phyloP scores from a whole-genome alignment of 2,888 invertebrate genomes.

The Heliconius hortense region DNA sequence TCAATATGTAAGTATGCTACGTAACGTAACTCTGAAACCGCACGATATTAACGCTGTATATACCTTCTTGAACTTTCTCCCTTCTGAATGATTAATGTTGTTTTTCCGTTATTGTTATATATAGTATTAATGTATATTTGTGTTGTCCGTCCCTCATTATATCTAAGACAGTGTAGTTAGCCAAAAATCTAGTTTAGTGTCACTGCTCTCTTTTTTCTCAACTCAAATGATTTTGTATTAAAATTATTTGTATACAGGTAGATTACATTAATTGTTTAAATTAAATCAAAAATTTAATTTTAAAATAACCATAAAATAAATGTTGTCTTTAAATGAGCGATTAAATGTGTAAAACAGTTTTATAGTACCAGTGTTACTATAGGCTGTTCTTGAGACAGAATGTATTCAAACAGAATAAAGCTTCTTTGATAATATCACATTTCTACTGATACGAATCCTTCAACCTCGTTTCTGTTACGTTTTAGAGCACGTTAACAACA shows the following conservation, averaged over 20 bases:
- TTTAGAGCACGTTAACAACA: too few species aligned
- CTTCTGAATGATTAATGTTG: constrained; percentile 15
- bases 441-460: too few species aligned
- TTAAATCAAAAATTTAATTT: too few species aligned
- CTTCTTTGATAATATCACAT: too few species aligned
- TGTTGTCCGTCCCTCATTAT: constrained; percentile 8
- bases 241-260: neutral
- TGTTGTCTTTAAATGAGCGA: too few species aligned
- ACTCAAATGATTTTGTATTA: neutral
- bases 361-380: neutral
- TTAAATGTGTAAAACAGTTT: neutral
- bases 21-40: constrained; percentile 9
- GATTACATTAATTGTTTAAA: neutral
- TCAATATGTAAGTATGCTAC: constrained; percentile 12
- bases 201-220: neutral
- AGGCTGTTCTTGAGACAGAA: too few species aligned
- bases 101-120: neutral
- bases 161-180: constrained; percentile 10
- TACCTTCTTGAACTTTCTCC: constrained; percentile 6
- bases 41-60: constrained; percentile 27
- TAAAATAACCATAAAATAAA: neutral
- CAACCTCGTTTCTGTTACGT: too few species aligned
- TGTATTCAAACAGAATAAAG: too few species aligned
- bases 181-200: neutral
- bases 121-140: neutral